phyloP scores from a whole-genome alignment of 1,140 invertebrate genomes.

The Dendroctonus ponderosae region DNA sequence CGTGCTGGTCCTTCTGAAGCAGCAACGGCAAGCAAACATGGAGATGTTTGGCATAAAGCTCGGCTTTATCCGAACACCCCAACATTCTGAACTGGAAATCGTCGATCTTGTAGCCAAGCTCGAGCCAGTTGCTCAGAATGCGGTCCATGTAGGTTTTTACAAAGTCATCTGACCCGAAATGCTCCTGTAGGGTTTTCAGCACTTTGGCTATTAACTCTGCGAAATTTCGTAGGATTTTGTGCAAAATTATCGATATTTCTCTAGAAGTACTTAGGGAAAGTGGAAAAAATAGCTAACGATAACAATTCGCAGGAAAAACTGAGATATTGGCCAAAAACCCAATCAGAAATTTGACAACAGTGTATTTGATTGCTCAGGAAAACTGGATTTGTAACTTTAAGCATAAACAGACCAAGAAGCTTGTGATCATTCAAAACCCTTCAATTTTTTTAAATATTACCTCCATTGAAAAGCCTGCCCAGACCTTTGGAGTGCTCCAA shows the following conservation, averaged over 20 bases:
- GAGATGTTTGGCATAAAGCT: constrained; percentile 52
- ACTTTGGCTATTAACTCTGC: constrained; percentile 17
- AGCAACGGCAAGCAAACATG: constrained; percentile 49
- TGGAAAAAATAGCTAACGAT: background rate
- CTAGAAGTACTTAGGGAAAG: too few species aligned
- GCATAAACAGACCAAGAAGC: too few species aligned
- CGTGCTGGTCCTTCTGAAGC: constrained; percentile 41
- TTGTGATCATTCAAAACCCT: too few species aligned
- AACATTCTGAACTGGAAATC: constrained; percentile 49
- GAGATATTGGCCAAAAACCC: too few species aligned
- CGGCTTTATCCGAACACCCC: constrained; percentile 41
- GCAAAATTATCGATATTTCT: too few species aligned
- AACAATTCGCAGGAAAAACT: background rate
- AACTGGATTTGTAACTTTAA: too few species aligned
- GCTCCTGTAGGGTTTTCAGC: background rate
- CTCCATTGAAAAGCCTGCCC: constrained; percentile 31
- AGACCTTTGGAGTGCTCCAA: constrained; percentile 48
- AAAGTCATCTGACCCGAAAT: constrained; percentile 36
- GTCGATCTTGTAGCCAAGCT: constrained; percentile 28
- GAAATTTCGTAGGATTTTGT: background rate
- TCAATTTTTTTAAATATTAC: too few species aligned
- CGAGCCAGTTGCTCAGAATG: constrained; percentile 43
- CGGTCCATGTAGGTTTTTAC: constrained; percentile 50
- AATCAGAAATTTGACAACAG: too few species aligned
- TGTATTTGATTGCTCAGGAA: too few species aligned